Percentiles rank a stretch among this genome's conserved stretches.
These are phyloP conservation scores for Cylindroiulus punctatus DNA, from an alignment of 2,888 invertebrate genomes.

Conservation along the genomic window DNA sequence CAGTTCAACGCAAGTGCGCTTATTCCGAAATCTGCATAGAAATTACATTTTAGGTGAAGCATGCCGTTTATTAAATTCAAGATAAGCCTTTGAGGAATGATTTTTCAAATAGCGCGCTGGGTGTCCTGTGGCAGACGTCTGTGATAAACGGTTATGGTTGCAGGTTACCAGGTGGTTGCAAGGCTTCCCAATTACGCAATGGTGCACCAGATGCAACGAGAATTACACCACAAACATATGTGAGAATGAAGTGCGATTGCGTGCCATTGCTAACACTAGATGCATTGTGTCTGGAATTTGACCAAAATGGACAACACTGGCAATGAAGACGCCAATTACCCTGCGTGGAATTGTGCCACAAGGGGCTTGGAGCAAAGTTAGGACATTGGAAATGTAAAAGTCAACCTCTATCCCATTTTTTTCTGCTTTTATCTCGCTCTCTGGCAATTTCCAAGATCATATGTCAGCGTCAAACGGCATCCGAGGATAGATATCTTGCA, in stretches of 20 bases:
- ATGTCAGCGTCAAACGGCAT: constrained; percentile 13
- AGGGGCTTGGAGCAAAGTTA: background rate
- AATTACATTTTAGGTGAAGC: background rate
- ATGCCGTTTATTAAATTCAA: background rate
- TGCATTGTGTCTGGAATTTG: background rate
- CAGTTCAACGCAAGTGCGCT: background rate
- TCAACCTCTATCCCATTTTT: background rate
- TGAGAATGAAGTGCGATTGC: background rate
- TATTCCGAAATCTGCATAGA: background rate
- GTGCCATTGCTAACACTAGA: background rate
- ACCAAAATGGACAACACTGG: background rate
- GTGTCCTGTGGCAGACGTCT: background rate
- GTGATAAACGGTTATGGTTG: background rate
- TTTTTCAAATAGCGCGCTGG: background rate
- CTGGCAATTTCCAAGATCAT: constrained; percentile 4
- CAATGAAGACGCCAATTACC: background rate
- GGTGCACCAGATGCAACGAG: background rate
- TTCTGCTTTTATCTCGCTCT: background rate
- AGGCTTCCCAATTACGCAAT: background rate
- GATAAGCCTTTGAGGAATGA: background rate
- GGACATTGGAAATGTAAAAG: background rate
- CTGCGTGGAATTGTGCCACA: background rate
- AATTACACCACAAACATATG: background rate
- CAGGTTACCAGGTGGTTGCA: constrained; percentile 11
- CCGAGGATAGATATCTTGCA: background rate